phyloP scores from a whole-genome alignment of 2,797 vertebrate species.

The Rhyacichthys aspro region DNA sequence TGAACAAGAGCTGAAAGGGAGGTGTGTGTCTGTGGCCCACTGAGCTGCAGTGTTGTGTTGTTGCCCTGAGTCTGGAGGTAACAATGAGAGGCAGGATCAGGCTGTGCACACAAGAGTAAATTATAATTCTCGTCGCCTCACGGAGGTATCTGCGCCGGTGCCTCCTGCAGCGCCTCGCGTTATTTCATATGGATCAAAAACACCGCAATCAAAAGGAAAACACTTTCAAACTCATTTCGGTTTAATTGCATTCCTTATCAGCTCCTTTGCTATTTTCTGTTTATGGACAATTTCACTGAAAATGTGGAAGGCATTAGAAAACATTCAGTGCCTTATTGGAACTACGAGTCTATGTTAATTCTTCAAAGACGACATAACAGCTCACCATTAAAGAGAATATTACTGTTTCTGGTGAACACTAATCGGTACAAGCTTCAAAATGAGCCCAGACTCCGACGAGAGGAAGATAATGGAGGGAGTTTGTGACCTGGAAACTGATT shows the following conservation, averaged over 20 bases:
- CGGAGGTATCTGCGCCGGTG: background rate
- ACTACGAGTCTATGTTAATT: constrained; percentile 31
- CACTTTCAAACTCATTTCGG: constrained; percentile 47
- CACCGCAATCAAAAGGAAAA: constrained; percentile 30
- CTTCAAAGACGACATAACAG: constrained; percentile 31
- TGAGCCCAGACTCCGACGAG: constrained; percentile 26
- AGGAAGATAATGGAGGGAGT: constrained; percentile 39
- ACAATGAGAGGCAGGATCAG: background rate
- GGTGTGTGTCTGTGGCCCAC: background rate
- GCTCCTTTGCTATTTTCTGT: constrained; percentile 32
- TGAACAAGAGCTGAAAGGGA: background rate
- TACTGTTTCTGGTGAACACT: constrained; percentile 25
- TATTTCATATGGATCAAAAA: constrained; percentile 23
- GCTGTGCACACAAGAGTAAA: constrained; percentile 1
- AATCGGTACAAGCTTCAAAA: constrained; percentile 29
- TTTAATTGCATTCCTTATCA: constrained; percentile 40
- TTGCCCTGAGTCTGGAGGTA: background rate
- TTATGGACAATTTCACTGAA: constrained; percentile 1
- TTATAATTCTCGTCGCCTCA: constrained; percentile 15
- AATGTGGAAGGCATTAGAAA: constrained; percentile 19
- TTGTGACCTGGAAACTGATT: constrained; percentile 42
- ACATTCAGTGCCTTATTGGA: constrained; percentile 43
- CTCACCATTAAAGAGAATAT: constrained; percentile 29
- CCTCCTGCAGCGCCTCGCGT: constrained; percentile 4
- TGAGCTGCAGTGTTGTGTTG: background rate